These are phyloP conservation scores for Paratrypauchen microcephalus DNA, from an alignment of 2,797 vertebrate genomes.

Conservation along the genomic window DNA sequence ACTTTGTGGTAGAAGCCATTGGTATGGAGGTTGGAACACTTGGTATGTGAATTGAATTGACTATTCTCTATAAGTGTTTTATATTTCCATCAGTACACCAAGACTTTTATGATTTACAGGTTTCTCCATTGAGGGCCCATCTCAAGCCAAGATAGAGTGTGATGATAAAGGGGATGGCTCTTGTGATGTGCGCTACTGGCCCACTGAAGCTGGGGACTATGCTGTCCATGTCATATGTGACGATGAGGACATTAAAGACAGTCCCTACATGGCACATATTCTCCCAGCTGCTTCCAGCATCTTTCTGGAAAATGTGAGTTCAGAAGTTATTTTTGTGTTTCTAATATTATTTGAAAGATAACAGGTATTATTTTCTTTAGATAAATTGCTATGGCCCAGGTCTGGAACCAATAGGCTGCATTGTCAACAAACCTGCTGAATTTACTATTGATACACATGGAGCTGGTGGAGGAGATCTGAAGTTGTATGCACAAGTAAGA, in stretches of 20 bases:
- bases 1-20: slow-evolving; percentile 95
- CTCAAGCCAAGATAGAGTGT: slow-evolving; percentile 95
- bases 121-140: slow-evolving; percentile 96
- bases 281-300: slow-evolving; percentile 84
- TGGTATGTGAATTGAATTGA: slow-evolving; percentile 73
- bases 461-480: slow-evolving; percentile 89
- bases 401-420: slow-evolving; percentile 86
- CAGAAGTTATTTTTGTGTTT: background rate
- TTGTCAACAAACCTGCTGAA: slow-evolving; percentile 87
- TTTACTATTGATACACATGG: slow-evolving; percentile 90
- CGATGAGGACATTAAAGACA: slow-evolving; percentile 94
- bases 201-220: slow-evolving; percentile 91
- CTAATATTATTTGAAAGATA: background rate
- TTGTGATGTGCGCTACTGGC: slow-evolving; percentile 96
- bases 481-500: slow-evolving; percentile 90
- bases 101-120: slow-evolving; percentile 66
- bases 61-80: background rate
- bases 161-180: slow-evolving; percentile 94
- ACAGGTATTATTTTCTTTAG: slow-evolving; percentile 54
- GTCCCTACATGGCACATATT: slow-evolving; percentile 94
- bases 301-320: slow-evolving; percentile 88
- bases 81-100: slow-evolving; percentile 7
- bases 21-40: slow-evolving; percentile 93
- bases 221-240: slow-evolving; percentile 96
- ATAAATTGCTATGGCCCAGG: slow-evolving; percentile 91